Base-by-base conservation (phyloP, 2,888 invertebrate species). In the Rhamphomyia laevipes region DNA sequence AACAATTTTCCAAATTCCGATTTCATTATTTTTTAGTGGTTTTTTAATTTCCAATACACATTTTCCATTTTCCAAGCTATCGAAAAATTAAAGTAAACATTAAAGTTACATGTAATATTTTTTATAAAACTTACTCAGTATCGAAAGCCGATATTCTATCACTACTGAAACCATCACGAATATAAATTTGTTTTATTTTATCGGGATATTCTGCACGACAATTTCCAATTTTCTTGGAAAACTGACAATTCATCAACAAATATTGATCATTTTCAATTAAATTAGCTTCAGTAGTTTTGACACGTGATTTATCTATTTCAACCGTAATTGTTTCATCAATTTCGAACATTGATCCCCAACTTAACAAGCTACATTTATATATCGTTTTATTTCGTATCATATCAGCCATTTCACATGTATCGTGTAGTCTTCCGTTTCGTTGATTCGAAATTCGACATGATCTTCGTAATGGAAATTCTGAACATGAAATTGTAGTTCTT, bases 131-230 rank as follows among this genome's bases (percentile, higher is more conserved):
- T 56, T 54, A 62, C 61, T 53, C 16, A 2, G 61, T 60, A 46
- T 61, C 57, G 23, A 56, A 57, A 7, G 61, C 50, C 3, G 58
- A 56, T 45, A 59, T 61, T 46, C 57, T 47, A 5, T 57, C 58
- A 51, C 56, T 57, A 48, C 55, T 58, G 16, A 60, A 49, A 33
- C 61, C 59, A 51, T 60, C 59, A 48, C 51, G 57, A 18, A 62
- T 55, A 42, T 55, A 56, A 6, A 61, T 33, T 42, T 58, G 59
- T 2, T 47, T 51, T 18, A 42, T 55, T 15, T 52, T 54, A 42
- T 58, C 57, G 6, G 62, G 60, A 55, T 54, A 55, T 51, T 57
- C 59, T 10, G 59, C 62, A 23, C 55, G 55, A 38, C 62, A 62
- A 2, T 53, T 48, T 31, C 47, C 45, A 38, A 58, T 41, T 6